These are phyloP conservation scores for Rhinolophus ferrumequinum DNA, from an alignment of 2,113 vertebrate genomes.

Conservation along the genomic window DNA sequence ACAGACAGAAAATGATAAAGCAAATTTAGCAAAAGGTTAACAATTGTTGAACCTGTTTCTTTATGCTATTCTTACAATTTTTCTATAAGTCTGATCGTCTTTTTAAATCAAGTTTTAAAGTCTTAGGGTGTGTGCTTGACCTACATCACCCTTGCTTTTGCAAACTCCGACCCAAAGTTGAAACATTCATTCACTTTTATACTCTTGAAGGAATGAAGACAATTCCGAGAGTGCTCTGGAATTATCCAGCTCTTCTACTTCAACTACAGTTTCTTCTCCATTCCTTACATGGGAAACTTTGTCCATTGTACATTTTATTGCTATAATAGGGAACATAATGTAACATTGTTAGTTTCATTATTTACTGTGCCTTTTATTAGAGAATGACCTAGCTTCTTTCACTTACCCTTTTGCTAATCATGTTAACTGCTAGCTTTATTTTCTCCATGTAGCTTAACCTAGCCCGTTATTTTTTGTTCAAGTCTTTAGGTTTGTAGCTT, in stretches of 20 bases:
- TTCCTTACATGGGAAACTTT: neutral
- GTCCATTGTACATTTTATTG: neutral
- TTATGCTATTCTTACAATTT: neutral
- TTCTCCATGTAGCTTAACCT: neutral
- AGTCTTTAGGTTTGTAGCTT: neutral
- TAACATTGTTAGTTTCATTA: neutral
- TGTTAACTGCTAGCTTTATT: neutral
- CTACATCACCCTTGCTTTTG: neutral
- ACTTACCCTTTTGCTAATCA: neutral
- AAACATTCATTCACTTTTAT: neutral
- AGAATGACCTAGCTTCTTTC: neutral
- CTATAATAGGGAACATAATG: neutral
- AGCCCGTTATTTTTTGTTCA: neutral
- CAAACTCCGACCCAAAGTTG: neutral
- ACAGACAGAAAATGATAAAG: neutral
- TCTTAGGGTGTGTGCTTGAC: neutral
- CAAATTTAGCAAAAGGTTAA: neutral
- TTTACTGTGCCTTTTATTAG: neutral
- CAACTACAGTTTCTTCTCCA: neutral
- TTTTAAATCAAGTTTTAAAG: neutral
- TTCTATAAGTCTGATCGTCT: neutral
- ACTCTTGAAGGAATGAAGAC: neutral
- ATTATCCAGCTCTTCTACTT: neutral
- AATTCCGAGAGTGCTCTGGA: neutral
- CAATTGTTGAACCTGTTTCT: neutral